Conservation (phyloP, 2,113 vertebrate species). For the Microcebus murinus region DNA sequence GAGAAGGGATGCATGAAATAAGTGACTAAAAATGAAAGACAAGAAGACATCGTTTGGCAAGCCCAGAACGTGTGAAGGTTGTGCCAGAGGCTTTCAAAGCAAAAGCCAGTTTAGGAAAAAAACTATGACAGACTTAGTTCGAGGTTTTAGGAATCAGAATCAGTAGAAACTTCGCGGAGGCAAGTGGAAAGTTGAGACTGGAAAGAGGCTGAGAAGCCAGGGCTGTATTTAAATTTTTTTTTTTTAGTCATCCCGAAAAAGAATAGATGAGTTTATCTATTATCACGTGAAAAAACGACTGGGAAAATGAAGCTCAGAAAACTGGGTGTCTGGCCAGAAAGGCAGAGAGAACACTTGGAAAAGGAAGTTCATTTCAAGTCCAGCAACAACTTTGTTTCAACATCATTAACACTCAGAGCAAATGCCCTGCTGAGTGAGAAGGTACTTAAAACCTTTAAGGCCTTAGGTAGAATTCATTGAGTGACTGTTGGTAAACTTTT, state of each 20-base stretch:
- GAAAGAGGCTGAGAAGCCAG: slow-evolving; percentile 28
- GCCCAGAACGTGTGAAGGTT: too few relatives aligned
- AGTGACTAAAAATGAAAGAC: not conserved
- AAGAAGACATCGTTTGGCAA: not conserved
- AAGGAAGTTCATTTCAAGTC: slow-evolving; percentile 21
- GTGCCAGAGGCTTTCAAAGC: not conserved
- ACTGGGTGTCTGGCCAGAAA: slow-evolving; percentile 34
- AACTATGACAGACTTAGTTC: not conserved
- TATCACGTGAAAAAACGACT: not conserved
- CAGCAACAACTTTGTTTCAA: slow-evolving; percentile 46
- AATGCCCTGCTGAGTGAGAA: not conserved
- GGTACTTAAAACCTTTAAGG: not conserved
- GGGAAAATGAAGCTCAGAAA: not conserved
- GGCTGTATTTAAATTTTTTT: not conserved
- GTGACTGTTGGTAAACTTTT: not conserved
- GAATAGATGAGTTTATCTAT: not conserved
- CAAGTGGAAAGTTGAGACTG: not conserved
- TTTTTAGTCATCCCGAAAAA: not conserved
- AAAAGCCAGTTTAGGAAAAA: slow-evolving; percentile 12
- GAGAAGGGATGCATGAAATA: not conserved
- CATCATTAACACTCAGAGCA: not conserved
- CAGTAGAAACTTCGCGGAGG: slow-evolving; percentile 16
- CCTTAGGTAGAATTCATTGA: not conserved
- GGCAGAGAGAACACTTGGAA: slow-evolving; percentile 7
- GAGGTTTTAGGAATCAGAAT: not conserved